These are phyloP conservation scores for Resseliella maxima DNA, from an alignment of 2,888 invertebrate genomes.

Conservation along the genomic window DNA sequence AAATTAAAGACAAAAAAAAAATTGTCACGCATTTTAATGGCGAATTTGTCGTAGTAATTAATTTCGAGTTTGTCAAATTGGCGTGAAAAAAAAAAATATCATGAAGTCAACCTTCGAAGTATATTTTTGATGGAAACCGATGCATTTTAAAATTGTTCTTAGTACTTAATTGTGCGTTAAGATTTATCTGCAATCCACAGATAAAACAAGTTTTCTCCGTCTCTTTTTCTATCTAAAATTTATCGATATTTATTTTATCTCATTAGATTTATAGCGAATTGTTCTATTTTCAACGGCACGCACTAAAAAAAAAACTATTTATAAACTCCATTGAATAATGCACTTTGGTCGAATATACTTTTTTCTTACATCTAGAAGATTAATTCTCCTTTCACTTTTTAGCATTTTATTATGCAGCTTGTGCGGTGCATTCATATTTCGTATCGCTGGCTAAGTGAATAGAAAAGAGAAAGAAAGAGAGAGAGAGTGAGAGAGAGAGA, in stretches of 20 bases:
- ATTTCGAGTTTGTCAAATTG: conserved; percentile 17
- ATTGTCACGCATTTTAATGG: neutral
- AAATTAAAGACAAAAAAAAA: neutral
- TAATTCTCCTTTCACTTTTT: conserved; percentile 48
- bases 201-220: too few relatives aligned
- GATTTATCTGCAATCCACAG: too few relatives aligned
- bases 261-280: too few relatives aligned
- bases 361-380: neutral
- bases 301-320: neutral
- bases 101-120: neutral
- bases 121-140: neutral
- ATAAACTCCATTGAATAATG: neutral
- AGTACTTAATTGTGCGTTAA: too few relatives aligned
- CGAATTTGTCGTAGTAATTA: neutral
- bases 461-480: neutral
- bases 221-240: too few relatives aligned
- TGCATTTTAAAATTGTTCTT: neutral
- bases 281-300: neutral
- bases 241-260: too few relatives aligned
- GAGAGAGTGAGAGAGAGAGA: neutral
- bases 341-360: neutral
- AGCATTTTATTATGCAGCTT: conserved; percentile 25
- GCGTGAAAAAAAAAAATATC: neutral
- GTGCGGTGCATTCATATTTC: neutral
- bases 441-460: neutral